These are phyloP conservation scores for Ooceraea biroi DNA, from an alignment of 1,140 invertebrate species.

Conservation along the genomic window DNA sequence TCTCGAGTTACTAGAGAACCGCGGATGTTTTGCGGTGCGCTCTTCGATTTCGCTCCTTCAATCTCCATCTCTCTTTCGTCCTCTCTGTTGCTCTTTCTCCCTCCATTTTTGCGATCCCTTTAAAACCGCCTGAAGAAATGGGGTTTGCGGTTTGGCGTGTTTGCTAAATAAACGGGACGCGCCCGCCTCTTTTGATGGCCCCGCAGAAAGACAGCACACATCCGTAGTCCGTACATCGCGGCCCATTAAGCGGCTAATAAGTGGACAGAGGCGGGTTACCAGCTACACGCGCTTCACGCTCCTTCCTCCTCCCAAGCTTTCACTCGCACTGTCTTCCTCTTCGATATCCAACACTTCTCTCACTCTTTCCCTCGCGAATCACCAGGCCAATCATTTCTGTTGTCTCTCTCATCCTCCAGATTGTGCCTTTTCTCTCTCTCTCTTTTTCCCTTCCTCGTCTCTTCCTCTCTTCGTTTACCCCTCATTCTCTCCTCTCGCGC, in stretches of 20 bases:
- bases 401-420: background rate
- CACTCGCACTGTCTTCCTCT: background rate
- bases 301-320: background rate
- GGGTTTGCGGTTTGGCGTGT: slow-evolving; percentile 75
- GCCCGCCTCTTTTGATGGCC: slow-evolving; percentile 73
- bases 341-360: background rate
- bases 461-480: background rate
- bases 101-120: slow-evolving; percentile 63
- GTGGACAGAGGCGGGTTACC: slow-evolving; percentile 75
- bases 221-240: slow-evolving; percentile 71
- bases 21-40: background rate
- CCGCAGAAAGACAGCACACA: slow-evolving; percentile 69
- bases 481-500: background rate
- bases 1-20: slow-evolving; percentile 4
- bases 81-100: background rate
- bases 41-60: background rate
- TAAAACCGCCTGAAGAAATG: slow-evolving; percentile 70
- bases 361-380: background rate
- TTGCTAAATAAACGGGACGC: slow-evolving; percentile 75
- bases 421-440: background rate
- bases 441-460: slow-evolving; percentile 3
- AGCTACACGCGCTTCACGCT: slow-evolving; percentile 65
- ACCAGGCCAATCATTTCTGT: background rate
- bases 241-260: slow-evolving; percentile 77
- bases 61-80: background rate